Conservation (phyloP, 2,797 vertebrate genomes). For the Bufotes viridis region DNA sequence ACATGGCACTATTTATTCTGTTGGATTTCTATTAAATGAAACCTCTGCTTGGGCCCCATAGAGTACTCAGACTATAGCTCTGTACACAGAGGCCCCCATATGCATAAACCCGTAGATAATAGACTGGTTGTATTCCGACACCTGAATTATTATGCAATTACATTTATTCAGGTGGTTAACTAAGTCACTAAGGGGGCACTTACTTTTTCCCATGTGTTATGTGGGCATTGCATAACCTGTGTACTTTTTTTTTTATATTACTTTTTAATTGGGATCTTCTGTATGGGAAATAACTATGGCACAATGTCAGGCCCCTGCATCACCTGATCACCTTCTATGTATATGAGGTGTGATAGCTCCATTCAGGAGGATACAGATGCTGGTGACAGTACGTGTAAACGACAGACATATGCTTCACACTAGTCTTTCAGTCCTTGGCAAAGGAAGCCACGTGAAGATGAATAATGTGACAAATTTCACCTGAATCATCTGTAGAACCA, state of each 20-base stretch:
- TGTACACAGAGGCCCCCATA: too few species aligned
- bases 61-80: too few species aligned
- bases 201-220: too few species aligned
- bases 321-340: background rate
- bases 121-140: too few species aligned
- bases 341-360: background rate
- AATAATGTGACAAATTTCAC: slow-evolving; percentile 46
- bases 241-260: background rate
- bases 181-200: too few species aligned
- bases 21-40: too few species aligned
- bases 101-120: too few species aligned
- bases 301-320: background rate
- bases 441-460: slow-evolving; percentile 32
- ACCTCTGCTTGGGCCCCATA: too few species aligned
- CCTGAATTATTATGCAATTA: too few species aligned
- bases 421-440: slow-evolving; percentile 45
- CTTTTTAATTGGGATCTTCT: background rate
- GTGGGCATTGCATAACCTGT: background rate
- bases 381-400: slow-evolving; percentile 27
- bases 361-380: background rate
- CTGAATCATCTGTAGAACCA: slow-evolving; percentile 20
- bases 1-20: too few species aligned
- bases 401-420: slow-evolving; percentile 51
- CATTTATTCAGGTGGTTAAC: too few species aligned
- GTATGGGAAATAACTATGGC: background rate